Evolutionary conservation across 2,797 vertebrate species (phyloP).

Genomic region (Cirrhinus mrigala): DNA sequence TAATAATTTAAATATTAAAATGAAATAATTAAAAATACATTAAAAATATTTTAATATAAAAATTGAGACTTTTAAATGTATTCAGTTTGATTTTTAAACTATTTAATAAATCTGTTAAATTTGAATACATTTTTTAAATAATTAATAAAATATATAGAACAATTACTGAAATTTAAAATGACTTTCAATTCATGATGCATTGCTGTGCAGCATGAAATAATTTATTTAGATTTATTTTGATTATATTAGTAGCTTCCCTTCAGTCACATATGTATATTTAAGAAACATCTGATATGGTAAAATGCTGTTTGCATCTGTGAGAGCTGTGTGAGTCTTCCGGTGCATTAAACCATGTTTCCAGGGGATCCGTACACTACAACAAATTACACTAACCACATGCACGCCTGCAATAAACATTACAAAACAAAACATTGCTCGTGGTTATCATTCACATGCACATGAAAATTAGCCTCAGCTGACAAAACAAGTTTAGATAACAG

Average conservation of each 20-base stretch:
- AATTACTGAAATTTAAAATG: not conserved
- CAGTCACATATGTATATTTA: not conserved
- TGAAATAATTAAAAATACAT: too few relatives aligned
- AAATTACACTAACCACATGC: conserved; percentile 24
- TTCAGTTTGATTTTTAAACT: too few relatives aligned
- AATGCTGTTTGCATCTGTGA: not conserved
- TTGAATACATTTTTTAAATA: not conserved
- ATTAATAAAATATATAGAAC: not conserved
- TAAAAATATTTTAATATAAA: too few relatives aligned
- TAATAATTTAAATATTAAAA: not conserved
- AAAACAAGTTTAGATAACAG: conserved; percentile 50
- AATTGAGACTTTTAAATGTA: too few relatives aligned
- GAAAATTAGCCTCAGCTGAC: conserved; percentile 44
- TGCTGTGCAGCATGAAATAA: not conserved
- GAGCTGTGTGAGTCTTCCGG: conserved; percentile 6
- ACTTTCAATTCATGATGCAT: not conserved
- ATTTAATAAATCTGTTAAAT: too few relatives aligned
- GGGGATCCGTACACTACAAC: not conserved
- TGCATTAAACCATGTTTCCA: conserved; percentile 28
- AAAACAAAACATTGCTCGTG: conserved; percentile 36
- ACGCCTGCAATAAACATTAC: conserved; percentile 30
- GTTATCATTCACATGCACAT: conserved; percentile 49
- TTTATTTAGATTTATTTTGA: too few relatives aligned
- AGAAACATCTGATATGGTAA: not conserved
- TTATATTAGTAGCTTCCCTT: not conserved